Conservation (phyloP, 2,888 invertebrate species). For the Pilophorus perplexus region DNA sequence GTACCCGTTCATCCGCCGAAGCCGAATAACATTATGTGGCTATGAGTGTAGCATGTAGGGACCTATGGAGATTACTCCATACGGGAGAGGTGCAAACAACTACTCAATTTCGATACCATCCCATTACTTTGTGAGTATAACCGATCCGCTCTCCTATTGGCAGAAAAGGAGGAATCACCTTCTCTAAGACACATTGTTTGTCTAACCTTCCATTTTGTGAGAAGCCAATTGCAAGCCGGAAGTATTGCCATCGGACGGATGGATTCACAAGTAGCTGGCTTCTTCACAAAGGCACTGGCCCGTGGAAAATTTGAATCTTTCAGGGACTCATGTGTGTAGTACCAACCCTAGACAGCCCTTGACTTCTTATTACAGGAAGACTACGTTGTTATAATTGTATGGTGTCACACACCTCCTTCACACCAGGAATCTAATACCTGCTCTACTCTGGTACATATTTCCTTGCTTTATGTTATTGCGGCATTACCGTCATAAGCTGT, state of each 20-base stretch:
- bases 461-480: too few relatives aligned
- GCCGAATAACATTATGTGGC: constrained; percentile 2
- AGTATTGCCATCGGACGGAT: not conserved
- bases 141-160: not conserved
- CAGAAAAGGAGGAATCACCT: constrained; percentile 20
- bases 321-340: not conserved
- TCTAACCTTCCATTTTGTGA: not conserved
- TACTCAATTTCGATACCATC: not conserved
- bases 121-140: not conserved
- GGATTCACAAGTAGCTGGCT: not conserved
- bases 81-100: not conserved
- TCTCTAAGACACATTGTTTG: not conserved
- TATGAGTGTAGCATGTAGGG: constrained; percentile 2
- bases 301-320: constrained; percentile 1
- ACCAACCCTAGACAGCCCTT: not conserved
- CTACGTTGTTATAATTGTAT: too few relatives aligned
- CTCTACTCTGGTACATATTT: too few relatives aligned
- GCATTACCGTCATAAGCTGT: too few relatives aligned
- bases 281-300: constrained; percentile 8
- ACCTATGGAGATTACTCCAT: not conserved
- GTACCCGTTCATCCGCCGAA: not conserved
- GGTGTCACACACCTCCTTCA: too few relatives aligned
- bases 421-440: too few relatives aligned
- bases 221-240: not conserved
- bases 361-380: not conserved